These are phyloP conservation scores for Antrozous pallidus DNA, from an alignment of 2,797 vertebrate species.

Conservation along the genomic window DNA sequence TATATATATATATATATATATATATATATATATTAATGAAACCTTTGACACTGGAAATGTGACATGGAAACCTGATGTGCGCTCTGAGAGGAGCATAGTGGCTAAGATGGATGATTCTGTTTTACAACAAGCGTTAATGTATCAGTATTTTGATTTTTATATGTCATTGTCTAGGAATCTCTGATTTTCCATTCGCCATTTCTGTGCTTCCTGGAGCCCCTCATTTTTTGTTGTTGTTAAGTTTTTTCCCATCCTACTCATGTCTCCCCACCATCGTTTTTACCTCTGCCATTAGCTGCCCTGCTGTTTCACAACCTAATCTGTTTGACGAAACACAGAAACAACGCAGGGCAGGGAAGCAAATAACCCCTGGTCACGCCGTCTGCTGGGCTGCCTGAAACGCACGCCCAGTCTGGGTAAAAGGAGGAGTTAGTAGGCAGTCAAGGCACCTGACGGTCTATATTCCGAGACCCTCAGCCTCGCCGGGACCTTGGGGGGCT, in stretches of 20 bases:
- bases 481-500: accelerated
- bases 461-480: background rate
- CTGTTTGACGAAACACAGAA: background rate
- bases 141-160: background rate
- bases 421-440: accelerated
- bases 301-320: background rate
- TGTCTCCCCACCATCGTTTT: background rate
- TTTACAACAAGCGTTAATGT: background rate
- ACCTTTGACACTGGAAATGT: background rate
- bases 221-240: background rate
- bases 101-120: background rate
- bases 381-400: too few relatives aligned
- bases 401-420: accelerated
- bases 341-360: background rate
- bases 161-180: background rate
- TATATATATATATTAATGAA: background rate
- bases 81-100: background rate
- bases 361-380: accelerated
- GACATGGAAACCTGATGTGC: background rate
- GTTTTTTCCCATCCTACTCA: background rate
- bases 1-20: too few relatives aligned
- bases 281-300: background rate
- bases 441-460: accelerated
- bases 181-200: background rate
- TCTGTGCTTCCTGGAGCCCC: background rate